Evolutionary conservation across 2,888 invertebrate species (phyloP).

Genomic region (Drosophila nr. perissopoda): DNA sequence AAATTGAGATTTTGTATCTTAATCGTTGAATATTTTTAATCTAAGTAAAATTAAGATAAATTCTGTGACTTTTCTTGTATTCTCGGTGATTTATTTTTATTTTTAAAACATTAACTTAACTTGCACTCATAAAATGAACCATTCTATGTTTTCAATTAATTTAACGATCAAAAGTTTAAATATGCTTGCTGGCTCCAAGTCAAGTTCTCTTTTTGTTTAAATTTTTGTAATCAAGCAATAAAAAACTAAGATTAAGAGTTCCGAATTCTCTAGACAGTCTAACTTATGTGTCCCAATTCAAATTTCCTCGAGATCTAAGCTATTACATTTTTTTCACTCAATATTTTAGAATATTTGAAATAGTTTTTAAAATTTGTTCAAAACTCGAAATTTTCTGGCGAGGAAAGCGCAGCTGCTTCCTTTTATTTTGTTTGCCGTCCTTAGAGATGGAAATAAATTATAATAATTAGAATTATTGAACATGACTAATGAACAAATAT

Average conservation of each 20-base stretch:
- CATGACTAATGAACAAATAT: conserved; percentile 80
- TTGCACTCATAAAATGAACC: not conserved
- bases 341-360: not conserved
- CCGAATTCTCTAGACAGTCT: not conserved
- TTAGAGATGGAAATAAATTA: conserved; percentile 35
- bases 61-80: not conserved
- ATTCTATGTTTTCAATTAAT: not conserved
- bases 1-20: accelerated
- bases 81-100: no score
- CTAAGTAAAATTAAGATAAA: not conserved
- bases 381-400: not conserved
- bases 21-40: not conserved
- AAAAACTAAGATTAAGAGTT: not conserved
- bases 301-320: not conserved
- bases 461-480: conserved; percentile 71
- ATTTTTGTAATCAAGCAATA: not conserved
- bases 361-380: not conserved
- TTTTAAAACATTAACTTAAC: not conserved
- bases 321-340: no score
- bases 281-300: not conserved
- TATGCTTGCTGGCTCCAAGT: not conserved
- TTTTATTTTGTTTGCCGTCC: not conserved
- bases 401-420: conserved; percentile 40
- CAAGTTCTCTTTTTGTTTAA: not conserved
- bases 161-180: not conserved